Evolutionary conservation across 2,888 invertebrate species (phyloP), one percentile per base, ranked within the genome.

Genomic region (Drosophila anomalipes): DNA sequence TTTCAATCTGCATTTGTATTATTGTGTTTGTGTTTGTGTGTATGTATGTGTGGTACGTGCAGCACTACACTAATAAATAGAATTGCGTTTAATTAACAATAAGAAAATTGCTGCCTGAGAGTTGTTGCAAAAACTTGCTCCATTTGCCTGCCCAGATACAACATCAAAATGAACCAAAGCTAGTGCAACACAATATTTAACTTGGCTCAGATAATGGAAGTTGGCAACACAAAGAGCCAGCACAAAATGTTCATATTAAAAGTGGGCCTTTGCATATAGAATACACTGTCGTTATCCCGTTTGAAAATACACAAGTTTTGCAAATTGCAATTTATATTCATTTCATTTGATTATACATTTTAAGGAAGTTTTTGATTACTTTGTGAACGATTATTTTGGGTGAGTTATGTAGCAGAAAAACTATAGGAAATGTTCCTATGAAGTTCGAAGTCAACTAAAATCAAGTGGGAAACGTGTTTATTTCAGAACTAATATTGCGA

Each of bases 41-140:
- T 32, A 19, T 64, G 52, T 68, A 26, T 41, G 35, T 54, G 54
- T 65, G 41, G 58, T 64, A 63, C 47, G 59, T 60, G 65, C 70
- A 60, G 65, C 61, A 64, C 39, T 65, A 52, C 66, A 82, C 88
- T 88, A 86, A 86, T 86, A 88, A 86, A 83, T 86, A 80, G 82
- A 74, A 86, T 88, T 83, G 86, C 82, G 80, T 86, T 86, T 86
- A 86, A 86, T 88, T 88, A 86, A 86, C 78, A 86, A 78, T 79
- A 83, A 81, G 77, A 84, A 85, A 86, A 83, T 85, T 79, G 82
- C 73, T 77, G 82, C 71, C 77, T 73, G 30, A 57, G 28, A 81
- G 81, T 81, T 79, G 75, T 59, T 72, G 80, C 78, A 58, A 73
- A 83, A 83, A 85, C 80, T 83, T 80, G 77, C 75, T 67, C 81